A percentile compares a stretch with the other conserved stretches of the same genome.
Evolutionary conservation across 2,888 invertebrate species (phyloP).

Genomic region (Melikaiella ostensackeni): DNA sequence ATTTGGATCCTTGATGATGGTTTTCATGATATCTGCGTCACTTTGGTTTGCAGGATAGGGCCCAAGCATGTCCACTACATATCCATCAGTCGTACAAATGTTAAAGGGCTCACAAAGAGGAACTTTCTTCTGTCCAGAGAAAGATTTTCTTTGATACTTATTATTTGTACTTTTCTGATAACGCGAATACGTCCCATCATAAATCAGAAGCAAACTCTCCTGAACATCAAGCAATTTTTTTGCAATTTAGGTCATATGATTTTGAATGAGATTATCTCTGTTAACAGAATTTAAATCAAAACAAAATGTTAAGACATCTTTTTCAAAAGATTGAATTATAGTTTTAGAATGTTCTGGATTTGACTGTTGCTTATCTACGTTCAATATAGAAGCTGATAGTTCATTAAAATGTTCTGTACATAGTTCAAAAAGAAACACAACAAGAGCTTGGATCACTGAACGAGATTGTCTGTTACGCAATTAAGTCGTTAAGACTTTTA

Average conservation of each 20-base stretch:
- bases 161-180: constrained; percentile 23
- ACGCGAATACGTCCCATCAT: no score
- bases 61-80: no score
- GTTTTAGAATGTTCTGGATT: neutral
- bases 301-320: constrained; percentile 52
- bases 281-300: constrained; percentile 50
- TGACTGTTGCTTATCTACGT: neutral
- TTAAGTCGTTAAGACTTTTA: neutral
- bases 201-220: no score
- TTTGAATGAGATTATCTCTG: constrained; percentile 50
- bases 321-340: constrained; percentile 50
- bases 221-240: constrained; percentile 39
- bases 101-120: no score
- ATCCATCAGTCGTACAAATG: no score
- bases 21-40: no score
- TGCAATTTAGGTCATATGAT: constrained; percentile 42
- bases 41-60: no score
- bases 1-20: no score
- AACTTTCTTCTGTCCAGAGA: no score
- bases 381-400: neutral
- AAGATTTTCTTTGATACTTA: no score
- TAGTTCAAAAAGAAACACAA: neutral
- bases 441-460: neutral
- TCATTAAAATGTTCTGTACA: neutral
- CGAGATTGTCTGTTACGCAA: neutral